phyloP scores from a whole-genome alignment of 92 coral and sea anemone genomes.

The Muricea muricata region DNA sequence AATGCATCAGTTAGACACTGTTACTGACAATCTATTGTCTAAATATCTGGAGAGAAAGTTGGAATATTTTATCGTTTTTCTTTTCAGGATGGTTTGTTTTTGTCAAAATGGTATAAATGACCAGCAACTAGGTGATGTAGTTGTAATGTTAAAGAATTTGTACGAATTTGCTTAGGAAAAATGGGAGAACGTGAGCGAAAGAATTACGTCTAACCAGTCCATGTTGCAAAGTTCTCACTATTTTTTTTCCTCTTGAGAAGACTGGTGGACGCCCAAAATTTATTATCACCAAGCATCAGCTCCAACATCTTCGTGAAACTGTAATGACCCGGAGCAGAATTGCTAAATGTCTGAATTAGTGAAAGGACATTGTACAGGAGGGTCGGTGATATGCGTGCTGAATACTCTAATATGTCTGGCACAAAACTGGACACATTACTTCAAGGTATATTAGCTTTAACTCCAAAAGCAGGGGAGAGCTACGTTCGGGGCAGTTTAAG shows the following conservation, averaged over 20 bases:
- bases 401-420: constrained; percentile 60
- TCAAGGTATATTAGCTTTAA: constrained; percentile 51
- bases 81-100: constrained; percentile 12
- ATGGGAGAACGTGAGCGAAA: neutral
- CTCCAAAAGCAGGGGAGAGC: constrained; percentile 70
- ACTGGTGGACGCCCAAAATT: constrained; percentile 56
- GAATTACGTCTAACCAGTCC: neutral
- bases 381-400: constrained; percentile 51
- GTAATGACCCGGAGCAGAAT: constrained; percentile 66
- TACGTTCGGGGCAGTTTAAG: constrained; percentile 66
- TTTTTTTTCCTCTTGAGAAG: neutral
- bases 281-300: constrained; percentile 56
- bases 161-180: constrained; percentile 5
- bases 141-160: constrained; percentile 24
- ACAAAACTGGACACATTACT: constrained; percentile 64
- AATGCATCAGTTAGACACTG: constrained; percentile 31
- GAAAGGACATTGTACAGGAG: constrained; percentile 76
- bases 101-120: neutral
- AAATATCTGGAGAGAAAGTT: constrained; percentile 33
- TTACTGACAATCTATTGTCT: constrained; percentile 18
- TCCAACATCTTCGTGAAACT: constrained; percentile 56
- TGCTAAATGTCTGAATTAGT: constrained; percentile 66
- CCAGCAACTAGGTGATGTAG: constrained; percentile 13
- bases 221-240: constrained; percentile 8
- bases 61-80: constrained; percentile 19